A percentile compares a stretch with the other conserved stretches of the same genome.
phyloP scores from a whole-genome alignment of 2,113 vertebrate genomes.

The Forbesichthys agassizii region DNA sequence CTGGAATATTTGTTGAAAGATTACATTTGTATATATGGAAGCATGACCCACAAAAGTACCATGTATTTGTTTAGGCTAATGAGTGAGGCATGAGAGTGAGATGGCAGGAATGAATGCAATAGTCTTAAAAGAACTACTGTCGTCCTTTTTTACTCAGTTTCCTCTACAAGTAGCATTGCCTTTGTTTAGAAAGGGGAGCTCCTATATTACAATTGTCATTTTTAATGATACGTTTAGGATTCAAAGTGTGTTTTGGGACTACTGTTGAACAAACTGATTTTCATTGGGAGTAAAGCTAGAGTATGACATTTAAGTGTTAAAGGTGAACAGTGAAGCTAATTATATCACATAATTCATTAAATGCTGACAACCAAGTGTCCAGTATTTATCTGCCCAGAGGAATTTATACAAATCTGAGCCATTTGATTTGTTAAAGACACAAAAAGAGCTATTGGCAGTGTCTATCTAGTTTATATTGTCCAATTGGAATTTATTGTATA shows the following conservation, averaged over 20 bases:
- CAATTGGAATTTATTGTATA: too few species aligned
- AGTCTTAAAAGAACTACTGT: slow-evolving; percentile 37
- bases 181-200: too few species aligned
- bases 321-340: too few species aligned
- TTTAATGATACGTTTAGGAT: slow-evolving; percentile 9
- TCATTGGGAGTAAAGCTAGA: slow-evolving; percentile 19
- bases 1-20: slow-evolving; percentile 53
- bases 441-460: too few species aligned
- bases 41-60: not conserved
- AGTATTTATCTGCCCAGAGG: too few species aligned
- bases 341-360: too few species aligned
- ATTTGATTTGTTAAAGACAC: too few species aligned
- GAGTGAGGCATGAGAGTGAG: not conserved
- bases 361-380: too few species aligned
- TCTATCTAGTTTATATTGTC: too few species aligned
- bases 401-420: too few species aligned
- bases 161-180: slow-evolving; percentile 18
- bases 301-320: too few species aligned
- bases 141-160: slow-evolving; percentile 32
- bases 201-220: slow-evolving; percentile 12
- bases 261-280: not conserved
- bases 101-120: slow-evolving; percentile 12
- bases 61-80: slow-evolving; percentile 14
- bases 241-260: slow-evolving; percentile 16
- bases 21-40: slow-evolving; percentile 29